These are phyloP conservation scores for Ichneumoninae sp. DNA, from an alignment of 2,888 invertebrate species.

Conservation along the genomic window DNA sequence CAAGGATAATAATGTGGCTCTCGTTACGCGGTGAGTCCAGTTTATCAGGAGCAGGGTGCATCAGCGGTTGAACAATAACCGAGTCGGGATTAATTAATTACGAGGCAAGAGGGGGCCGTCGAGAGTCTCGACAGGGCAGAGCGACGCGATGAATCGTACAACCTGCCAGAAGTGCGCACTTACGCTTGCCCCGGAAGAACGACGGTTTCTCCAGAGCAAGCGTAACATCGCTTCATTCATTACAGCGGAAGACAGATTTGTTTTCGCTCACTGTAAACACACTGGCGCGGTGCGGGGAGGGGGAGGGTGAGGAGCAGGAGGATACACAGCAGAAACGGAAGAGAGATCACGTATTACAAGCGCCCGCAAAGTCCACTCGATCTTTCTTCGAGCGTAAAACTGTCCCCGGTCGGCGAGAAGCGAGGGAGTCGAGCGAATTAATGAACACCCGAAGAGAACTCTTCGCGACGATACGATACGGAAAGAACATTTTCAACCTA, in stretches of 20 bases:
- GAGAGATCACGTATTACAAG: constrained; percentile 56
- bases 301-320: constrained; percentile 69
- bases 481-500: constrained; percentile 3
- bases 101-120: constrained; percentile 59
- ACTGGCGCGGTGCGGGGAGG: not conserved
- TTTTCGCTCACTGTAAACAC: constrained; percentile 72
- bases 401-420: constrained; percentile 67
- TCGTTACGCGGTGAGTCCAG: constrained; percentile 62
- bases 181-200: constrained; percentile 22
- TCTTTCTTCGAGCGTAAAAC: constrained; percentile 75
- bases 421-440: constrained; percentile 76
- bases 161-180: constrained; percentile 32
- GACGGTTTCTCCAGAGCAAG: constrained; percentile 45
- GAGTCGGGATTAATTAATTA: constrained; percentile 77
- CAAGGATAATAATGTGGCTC: constrained; percentile 58
- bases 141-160: constrained; percentile 59
- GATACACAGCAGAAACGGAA: constrained; percentile 56
- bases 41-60: constrained; percentile 54
- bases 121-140: constrained; percentile 48
- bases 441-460: constrained; percentile 72
- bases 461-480: constrained; percentile 25
- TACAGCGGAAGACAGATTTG: constrained; percentile 81
- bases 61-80: constrained; percentile 65
- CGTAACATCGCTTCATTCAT: constrained; percentile 79
- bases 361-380: constrained; percentile 65